Percentiles rank a stretch among this genome's conserved stretches.
Evolutionary conservation across 2,888 invertebrate species (phyloP).

Genomic region (Stomorhina lunata): DNA sequence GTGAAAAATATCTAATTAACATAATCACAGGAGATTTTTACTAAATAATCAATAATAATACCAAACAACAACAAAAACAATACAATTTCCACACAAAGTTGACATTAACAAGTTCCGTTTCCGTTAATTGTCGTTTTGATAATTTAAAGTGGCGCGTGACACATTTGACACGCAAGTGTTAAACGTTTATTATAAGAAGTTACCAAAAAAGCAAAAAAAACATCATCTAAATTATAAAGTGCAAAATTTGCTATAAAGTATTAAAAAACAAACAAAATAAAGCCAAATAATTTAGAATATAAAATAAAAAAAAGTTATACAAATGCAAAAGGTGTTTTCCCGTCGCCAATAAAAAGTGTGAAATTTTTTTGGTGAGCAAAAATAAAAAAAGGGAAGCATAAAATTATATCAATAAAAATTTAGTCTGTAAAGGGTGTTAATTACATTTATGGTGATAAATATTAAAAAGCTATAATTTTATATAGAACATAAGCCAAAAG

Average conservation of each 20-base stretch:
- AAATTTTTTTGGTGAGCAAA: background rate
- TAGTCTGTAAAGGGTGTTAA: constrained; percentile 13
- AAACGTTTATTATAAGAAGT: constrained; percentile 63
- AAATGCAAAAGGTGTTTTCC: constrained; percentile 6
- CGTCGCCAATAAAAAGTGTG: constrained; percentile 29
- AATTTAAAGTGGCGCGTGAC: constrained; percentile 67
- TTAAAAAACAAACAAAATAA: constrained; percentile 28
- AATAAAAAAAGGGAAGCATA: background rate
- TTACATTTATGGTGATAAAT: constrained; percentile 26
- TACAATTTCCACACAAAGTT: constrained; percentile 10
- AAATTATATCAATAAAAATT: constrained; percentile 5
- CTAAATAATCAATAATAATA: constrained; percentile 28
- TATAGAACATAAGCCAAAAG: constrained; percentile 17
- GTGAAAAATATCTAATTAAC: constrained; percentile 62
- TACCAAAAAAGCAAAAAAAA: constrained; percentile 29
- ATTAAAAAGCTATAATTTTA: background rate
- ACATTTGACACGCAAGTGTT: constrained; percentile 69
- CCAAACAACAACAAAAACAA: constrained; percentile 23
- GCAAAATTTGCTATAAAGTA: constrained; percentile 34
- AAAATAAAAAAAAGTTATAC: too few species aligned
- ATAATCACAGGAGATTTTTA: constrained; percentile 55
- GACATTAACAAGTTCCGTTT: constrained; percentile 64
- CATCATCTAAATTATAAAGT: constrained; percentile 44
- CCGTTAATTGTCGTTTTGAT: constrained; percentile 56
- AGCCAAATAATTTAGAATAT: background rate